Conservation (phyloP, 2,113 vertebrate species). For the Orcinus orca region DNA sequence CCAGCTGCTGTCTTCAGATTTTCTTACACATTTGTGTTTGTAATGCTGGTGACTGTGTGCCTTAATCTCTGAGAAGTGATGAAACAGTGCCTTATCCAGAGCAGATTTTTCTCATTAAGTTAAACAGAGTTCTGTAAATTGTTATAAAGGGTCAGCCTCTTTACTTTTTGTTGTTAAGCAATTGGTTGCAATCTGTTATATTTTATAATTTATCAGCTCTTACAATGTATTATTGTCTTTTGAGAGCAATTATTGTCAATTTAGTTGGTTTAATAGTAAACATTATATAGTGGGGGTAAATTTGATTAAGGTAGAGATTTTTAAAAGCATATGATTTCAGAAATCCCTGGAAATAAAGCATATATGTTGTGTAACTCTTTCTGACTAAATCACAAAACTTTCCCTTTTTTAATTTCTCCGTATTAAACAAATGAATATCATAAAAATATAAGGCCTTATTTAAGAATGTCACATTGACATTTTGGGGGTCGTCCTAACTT, state of each 20-base stretch:
- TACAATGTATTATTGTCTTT: constrained; percentile 7
- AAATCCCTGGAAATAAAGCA: constrained; percentile 41
- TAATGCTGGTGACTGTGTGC: constrained; percentile 18
- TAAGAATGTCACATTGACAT: neutral
- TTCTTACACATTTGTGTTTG: neutral
- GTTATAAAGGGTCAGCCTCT: neutral
- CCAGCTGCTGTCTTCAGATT: constrained; percentile 46
- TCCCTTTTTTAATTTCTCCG: neutral
- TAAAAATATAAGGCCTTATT: constrained; percentile 24
- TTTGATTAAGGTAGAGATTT: constrained; percentile 24
- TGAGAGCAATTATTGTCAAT: neutral
- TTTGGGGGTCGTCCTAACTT: neutral
- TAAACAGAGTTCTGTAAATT: constrained; percentile 44
- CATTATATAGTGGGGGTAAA: neutral
- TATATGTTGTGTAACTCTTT: constrained; percentile 30
- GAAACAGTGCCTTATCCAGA: neutral
- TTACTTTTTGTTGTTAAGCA: constrained; percentile 12
- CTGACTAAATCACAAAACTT: neutral
- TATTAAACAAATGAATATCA: neutral
- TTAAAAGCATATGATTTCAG: constrained; percentile 25
- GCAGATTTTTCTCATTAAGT: neutral
- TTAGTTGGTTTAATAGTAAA: neutral
- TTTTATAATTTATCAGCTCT: neutral
- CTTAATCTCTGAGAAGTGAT: constrained; percentile 35
- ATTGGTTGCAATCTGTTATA: neutral